These are phyloP conservation scores for Drosophila leontia DNA, from an alignment of 1,140 invertebrate species.

Conservation along the genomic window DNA sequence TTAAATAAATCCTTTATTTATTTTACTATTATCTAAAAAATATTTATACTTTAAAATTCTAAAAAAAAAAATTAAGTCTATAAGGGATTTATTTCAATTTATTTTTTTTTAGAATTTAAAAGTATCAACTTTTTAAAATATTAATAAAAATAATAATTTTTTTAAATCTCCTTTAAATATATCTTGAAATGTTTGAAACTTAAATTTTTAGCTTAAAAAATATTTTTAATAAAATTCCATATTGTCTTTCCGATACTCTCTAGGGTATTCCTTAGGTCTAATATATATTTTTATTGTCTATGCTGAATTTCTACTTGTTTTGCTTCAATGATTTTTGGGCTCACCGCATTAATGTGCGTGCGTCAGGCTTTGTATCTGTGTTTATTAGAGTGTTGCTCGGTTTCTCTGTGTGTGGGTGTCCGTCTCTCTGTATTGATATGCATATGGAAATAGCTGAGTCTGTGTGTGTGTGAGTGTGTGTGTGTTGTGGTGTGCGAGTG, in stretches of 20 bases:
- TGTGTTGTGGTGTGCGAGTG: background rate
- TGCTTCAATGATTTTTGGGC: conserved; percentile 78
- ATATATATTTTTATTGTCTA: background rate
- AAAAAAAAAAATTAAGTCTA: background rate
- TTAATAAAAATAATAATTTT: too few species aligned
- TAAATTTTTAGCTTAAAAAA: background rate
- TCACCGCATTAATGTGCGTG: conserved; percentile 72
- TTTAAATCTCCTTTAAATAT: too few species aligned
- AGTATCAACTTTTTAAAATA: too few species aligned
- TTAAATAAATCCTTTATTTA: too few species aligned
- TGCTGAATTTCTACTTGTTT: conserved; percentile 39
- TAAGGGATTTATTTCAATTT: too few species aligned
- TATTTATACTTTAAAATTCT: too few species aligned
- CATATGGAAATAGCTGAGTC: conserved; percentile 42
- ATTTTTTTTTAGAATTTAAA: too few species aligned
- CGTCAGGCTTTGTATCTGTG: conserved; percentile 53
- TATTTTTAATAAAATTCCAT: background rate
- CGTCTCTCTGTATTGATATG: conserved; percentile 47
- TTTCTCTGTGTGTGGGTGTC: background rate
- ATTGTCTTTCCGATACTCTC: background rate
- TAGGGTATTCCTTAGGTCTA: conserved; percentile 7
- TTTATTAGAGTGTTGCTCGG: conserved; percentile 64
- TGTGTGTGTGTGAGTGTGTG: background rate
- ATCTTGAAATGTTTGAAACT: background rate
- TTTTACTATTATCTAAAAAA: too few species aligned